A percentile compares a stretch with the other conserved stretches of the same genome.
Evolutionary conservation across 2,888 invertebrate genomes (phyloP).

Genomic region (Drosophila pegasa): DNA sequence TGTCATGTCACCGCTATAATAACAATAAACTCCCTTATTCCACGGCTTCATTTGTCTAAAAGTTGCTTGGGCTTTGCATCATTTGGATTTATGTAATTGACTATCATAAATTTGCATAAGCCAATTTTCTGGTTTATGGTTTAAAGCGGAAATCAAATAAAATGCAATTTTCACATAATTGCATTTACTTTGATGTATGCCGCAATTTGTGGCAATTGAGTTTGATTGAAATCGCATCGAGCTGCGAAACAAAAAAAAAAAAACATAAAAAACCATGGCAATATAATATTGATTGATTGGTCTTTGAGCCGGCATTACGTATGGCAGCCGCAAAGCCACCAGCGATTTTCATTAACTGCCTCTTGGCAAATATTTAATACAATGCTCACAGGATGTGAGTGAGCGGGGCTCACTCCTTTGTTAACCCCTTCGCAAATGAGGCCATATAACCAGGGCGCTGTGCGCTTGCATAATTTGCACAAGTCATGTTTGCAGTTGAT

Average conservation of each 20-base stretch:
- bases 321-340: conserved; percentile 24
- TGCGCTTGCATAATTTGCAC: conserved; percentile 67
- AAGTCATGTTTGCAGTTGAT: conserved; percentile 74
- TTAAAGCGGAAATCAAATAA: conserved; percentile 59
- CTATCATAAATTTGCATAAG: conserved; percentile 54
- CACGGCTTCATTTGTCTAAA: not conserved
- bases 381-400: no score
- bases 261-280: conserved; percentile 3
- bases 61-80: conserved; percentile 34
- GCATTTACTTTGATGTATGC: conserved; percentile 52
- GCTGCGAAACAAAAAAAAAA: conserved; percentile 14
- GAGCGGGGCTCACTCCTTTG: no score
- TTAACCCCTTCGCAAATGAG: conserved; percentile 7
- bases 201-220: conserved; percentile 67
- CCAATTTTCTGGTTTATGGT: conserved; percentile 46
- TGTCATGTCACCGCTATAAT: not conserved
- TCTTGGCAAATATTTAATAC: conserved; percentile 45
- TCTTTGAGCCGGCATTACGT: conserved; percentile 19
- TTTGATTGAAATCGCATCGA: conserved; percentile 49
- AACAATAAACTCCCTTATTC: not conserved
- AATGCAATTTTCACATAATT: conserved; percentile 72
- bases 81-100: conserved; percentile 40
- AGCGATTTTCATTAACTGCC: conserved; percentile 42
- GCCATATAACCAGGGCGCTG: conserved; percentile 31
- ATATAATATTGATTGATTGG: conserved; percentile 31